These are phyloP conservation scores for Gallinago undulata DNA, from an alignment of 2,113 vertebrate genomes.

Conservation along the genomic window DNA sequence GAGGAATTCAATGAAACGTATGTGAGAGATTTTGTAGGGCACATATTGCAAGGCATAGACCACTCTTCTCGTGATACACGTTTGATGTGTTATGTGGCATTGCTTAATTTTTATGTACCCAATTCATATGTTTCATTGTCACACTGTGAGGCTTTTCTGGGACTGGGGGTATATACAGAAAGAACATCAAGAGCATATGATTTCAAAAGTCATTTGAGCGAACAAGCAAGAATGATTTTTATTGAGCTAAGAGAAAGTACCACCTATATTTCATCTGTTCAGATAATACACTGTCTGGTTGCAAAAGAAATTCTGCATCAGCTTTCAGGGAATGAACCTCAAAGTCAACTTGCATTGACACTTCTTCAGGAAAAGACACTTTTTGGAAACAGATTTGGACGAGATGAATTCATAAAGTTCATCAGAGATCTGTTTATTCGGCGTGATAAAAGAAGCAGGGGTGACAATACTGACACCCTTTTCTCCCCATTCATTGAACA, in stretches of 20 bases:
- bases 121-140: slow-evolving; percentile 82
- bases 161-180: slow-evolving; percentile 6
- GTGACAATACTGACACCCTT: slow-evolving; percentile 74
- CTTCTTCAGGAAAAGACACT: slow-evolving; percentile 75
- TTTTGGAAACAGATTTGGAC: slow-evolving; percentile 81
- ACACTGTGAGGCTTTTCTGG: slow-evolving; percentile 82
- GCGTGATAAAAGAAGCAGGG: slow-evolving; percentile 76
- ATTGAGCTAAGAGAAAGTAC: slow-evolving; percentile 78
- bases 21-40: slow-evolving; percentile 67
- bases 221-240: slow-evolving; percentile 79
- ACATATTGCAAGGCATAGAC: slow-evolving; percentile 76
- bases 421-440: slow-evolving; percentile 79
- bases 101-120: slow-evolving; percentile 83
- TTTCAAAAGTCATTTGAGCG: slow-evolving; percentile 73
- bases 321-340: slow-evolving; percentile 65
- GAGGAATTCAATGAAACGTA: slow-evolving; percentile 74
- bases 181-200: slow-evolving; percentile 23
- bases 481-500: slow-evolving; percentile 84
- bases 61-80: slow-evolving; percentile 56
- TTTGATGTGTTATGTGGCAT: slow-evolving; percentile 77
- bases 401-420: slow-evolving; percentile 71
- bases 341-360: slow-evolving; percentile 74
- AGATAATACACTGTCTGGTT: slow-evolving; percentile 82
- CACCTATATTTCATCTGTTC: slow-evolving; percentile 74
- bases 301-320: slow-evolving; percentile 83